Conservation (phyloP, 1,140 invertebrate genomes). For the Aphaenogaster rudis region DNA sequence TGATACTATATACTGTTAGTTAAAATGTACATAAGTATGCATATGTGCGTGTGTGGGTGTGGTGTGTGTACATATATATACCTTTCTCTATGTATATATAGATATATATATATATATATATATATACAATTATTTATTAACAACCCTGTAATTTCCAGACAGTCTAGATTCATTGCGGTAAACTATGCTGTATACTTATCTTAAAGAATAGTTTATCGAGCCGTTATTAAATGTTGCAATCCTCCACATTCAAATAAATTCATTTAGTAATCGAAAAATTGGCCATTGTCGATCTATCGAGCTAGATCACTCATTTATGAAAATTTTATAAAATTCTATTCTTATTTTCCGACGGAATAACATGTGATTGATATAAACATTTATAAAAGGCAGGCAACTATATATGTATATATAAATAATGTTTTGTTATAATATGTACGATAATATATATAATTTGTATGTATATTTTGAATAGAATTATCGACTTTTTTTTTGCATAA, state of each 20-base stretch:
- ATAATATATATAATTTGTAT: not conserved
- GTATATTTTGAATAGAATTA: slow-evolving; percentile 21
- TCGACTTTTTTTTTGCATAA: slow-evolving; percentile 14
- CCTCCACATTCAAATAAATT: slow-evolving; percentile 46
- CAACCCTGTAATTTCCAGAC: slow-evolving; percentile 58
- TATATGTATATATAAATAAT: slow-evolving; percentile 14
- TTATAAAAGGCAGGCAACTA: not conserved
- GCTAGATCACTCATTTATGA: not conserved
- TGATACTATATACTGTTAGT: slow-evolving; percentile 62
- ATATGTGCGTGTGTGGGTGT: slow-evolving; percentile 37
- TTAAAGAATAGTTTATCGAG: slow-evolving; percentile 44
- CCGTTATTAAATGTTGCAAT: slow-evolving; percentile 47
- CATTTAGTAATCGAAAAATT: slow-evolving; percentile 30
- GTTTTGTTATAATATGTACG: slow-evolving; percentile 34
- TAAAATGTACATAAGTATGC: slow-evolving; percentile 67
- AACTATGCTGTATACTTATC: slow-evolving; percentile 21
- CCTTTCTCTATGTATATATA: not conserved
- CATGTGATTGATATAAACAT: not conserved
- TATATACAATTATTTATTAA: slow-evolving; percentile 77
- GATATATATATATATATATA: not conserved
- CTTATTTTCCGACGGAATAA: not conserved
- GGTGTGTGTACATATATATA: slow-evolving; percentile 31
- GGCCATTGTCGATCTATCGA: not conserved
- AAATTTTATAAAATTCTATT: slow-evolving; percentile 20
- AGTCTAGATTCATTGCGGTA: slow-evolving; percentile 36